Evolutionary conservation across 2,113 vertebrate species (phyloP).

Genomic region (Pseudorectes ferrugineus): DNA sequence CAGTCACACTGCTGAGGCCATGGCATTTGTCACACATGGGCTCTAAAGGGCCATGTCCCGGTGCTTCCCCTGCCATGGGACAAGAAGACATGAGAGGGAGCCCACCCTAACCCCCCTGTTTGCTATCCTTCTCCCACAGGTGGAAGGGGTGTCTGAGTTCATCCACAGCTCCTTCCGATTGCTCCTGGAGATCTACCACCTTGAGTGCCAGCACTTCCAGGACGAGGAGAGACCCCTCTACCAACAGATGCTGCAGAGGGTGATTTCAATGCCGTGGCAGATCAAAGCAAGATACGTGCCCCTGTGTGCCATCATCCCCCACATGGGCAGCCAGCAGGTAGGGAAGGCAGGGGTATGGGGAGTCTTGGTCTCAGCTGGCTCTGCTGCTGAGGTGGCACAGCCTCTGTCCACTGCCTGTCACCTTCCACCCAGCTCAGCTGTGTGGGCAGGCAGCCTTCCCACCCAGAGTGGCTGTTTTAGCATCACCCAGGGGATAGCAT

Average conservation of each 20-base stretch:
- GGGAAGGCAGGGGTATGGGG: fast-evolving
- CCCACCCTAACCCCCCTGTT: background rate
- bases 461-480: background rate
- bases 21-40: background rate
- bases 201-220: slow-evolving; percentile 74
- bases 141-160: slow-evolving; percentile 81
- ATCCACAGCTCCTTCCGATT: slow-evolving; percentile 74
- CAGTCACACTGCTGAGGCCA: fast-evolving
- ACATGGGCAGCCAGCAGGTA: slow-evolving; percentile 79
- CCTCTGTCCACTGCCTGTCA: background rate
- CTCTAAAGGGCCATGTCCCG: fast-evolving
- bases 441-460: background rate
- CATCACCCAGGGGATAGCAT: background rate
- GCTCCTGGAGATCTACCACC: slow-evolving; percentile 78
- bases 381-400: background rate
- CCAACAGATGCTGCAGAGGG: slow-evolving; percentile 66
- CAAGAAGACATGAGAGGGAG: background rate
- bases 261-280: slow-evolving; percentile 79
- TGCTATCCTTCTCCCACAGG: slow-evolving; percentile 37
- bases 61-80: fast-evolving
- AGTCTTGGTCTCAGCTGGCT: background rate
- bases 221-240: slow-evolving; percentile 70
- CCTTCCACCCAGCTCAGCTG: background rate
- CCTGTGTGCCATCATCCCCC: slow-evolving; percentile 79
- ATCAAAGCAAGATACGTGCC: slow-evolving; percentile 80